Evolutionary conservation across 37 sponge, comb jelly and placozoan genomes (phyloP), one percentile per base, ranked within the genome.

Genomic region (Agelas oroides): DNA sequence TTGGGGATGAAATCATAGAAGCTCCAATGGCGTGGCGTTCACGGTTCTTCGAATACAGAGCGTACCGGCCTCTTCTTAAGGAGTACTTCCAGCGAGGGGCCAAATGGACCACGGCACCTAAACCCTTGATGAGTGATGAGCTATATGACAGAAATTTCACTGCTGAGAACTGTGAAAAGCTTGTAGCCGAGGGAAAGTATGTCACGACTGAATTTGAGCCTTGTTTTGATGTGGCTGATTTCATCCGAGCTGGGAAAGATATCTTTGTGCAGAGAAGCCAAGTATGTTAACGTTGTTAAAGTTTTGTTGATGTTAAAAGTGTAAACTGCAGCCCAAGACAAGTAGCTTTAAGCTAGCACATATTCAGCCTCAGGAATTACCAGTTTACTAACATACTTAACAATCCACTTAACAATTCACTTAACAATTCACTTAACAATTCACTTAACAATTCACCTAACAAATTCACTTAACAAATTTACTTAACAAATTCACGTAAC

Each of bases 1-100:
- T 94, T 33, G 94, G 94, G 36, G 65, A 94, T 25, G 88, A 94
- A 55, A 86, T 94, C n/a, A 94, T 94, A 19, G 94, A 94, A 65
- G 87, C 94, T 25, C 94, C 94, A 21, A 94, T 94, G 94, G 91
- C 91, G 16, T 94, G 94, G 94, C 53, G 90, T 16, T 84, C 82
- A 14, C 78, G 94, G 16, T 94, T 82, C 87, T 90, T 94, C 71
- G 94, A 94, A 76, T 90, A 90, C 73, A 55, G 76, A 27, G 81
- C 87, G 30, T 94, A 94, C 68, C 83, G 94, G 0, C 57, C 83
- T 11, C 86, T 94, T 28, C 31, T 90, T 27, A 90, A 90, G 73
- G 88, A 94, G 30, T 94, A 90, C 41, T 77, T 77, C 64, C 17
- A 68, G 5, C 61, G 59, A 56, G 94, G 94, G 37, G 94, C 94